Evolutionary conservation across 2,888 invertebrate species (phyloP).

Genomic region (Diabrotica balteata): DNA sequence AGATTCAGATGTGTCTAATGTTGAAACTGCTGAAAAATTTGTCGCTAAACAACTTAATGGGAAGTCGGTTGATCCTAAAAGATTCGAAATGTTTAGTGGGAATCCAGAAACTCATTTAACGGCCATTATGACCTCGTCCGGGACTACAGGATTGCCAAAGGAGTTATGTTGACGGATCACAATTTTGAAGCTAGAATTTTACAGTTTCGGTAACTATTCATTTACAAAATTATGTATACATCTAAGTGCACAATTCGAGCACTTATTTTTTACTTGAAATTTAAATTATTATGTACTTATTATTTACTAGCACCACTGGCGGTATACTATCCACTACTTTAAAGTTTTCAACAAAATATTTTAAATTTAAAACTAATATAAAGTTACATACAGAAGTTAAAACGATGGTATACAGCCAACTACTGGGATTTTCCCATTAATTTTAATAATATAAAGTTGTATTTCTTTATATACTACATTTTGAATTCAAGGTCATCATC

Average conservation of each 20-base stretch:
- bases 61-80: slow-evolving; percentile 18
- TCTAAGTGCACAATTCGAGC: neutral
- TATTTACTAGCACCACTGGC: no score
- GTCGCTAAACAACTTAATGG: slow-evolving; percentile 17
- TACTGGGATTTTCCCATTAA: no score
- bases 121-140: slow-evolving; percentile 68
- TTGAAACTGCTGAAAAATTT: slow-evolving; percentile 31
- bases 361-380: no score
- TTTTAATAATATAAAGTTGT: no score
- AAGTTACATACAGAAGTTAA: no score
- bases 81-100: slow-evolving; percentile 33
- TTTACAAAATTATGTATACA: neutral
- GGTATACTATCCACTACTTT: no score
- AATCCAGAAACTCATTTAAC: slow-evolving; percentile 42
- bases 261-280: no score
- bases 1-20: slow-evolving; percentile 49
- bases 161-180: slow-evolving; percentile 68
- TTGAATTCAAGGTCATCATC: no score
- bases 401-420: no score
- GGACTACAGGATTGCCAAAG: slow-evolving; percentile 74
- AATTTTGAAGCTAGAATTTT: slow-evolving; percentile 54
- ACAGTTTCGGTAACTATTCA: slow-evolving; percentile 32
- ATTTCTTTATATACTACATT: no score
- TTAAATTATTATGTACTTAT: no score
- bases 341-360: no score